A percentile compares a stretch with the other conserved stretches of the same genome.
phyloP scores from a whole-genome alignment of 2,888 invertebrate genomes.

The Stramonita haemastoma region DNA sequence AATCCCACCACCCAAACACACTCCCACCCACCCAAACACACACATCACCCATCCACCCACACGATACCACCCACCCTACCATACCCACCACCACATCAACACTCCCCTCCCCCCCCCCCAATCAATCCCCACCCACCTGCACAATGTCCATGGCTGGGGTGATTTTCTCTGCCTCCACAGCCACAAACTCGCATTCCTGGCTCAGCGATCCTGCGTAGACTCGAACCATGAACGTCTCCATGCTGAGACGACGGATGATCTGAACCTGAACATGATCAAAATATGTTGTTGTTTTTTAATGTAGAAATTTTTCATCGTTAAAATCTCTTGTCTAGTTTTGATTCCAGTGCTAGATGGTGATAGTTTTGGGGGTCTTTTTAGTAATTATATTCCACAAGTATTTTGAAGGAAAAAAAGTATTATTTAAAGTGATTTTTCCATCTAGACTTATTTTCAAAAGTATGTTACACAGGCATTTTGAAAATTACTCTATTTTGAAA shows the following conservation, averaged over 20 bases:
- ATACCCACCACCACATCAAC: not conserved
- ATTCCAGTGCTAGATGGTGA: too few relatives aligned
- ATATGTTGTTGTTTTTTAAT: too few relatives aligned
- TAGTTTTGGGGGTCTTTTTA: too few relatives aligned
- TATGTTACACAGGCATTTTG: too few relatives aligned
- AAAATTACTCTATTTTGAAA: too few relatives aligned
- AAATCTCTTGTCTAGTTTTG: too few relatives aligned
- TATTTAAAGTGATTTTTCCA: too few relatives aligned
- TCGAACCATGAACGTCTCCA: conserved; percentile 74
- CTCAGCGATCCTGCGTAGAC: conserved; percentile 70
- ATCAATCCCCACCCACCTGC: conserved; percentile 12
- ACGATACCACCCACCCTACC: not conserved
- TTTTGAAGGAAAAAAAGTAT: too few relatives aligned
- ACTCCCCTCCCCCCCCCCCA: not conserved
- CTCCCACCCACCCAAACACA: not conserved
- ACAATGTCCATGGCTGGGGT: conserved; percentile 82
- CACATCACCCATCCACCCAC: not conserved
- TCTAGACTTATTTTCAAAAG: too few relatives aligned
- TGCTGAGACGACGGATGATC: conserved; percentile 65
- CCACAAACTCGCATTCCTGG: conserved; percentile 65
- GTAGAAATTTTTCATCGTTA: too few relatives aligned
- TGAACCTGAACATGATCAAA: conserved; percentile 45
- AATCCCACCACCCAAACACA: not conserved
- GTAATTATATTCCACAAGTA: too few relatives aligned
- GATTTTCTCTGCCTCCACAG: conserved; percentile 72